Evolutionary conservation across 92 coral and sea anemone species (phyloP).

Genomic region (Porites rus): DNA sequence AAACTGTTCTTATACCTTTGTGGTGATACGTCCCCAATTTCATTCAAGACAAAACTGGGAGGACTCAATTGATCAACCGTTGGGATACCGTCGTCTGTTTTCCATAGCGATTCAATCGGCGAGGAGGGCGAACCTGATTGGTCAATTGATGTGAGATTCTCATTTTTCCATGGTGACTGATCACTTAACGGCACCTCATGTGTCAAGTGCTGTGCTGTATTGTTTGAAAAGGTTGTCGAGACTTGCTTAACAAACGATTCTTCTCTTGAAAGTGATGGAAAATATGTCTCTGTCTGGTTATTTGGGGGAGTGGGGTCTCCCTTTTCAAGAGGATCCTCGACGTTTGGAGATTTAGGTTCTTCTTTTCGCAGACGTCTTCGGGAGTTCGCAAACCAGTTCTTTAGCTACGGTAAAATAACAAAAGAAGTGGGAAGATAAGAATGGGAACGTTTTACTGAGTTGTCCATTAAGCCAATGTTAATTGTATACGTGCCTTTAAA

Average conservation of each 20-base stretch:
- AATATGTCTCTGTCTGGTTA: not conserved
- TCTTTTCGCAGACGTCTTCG: conserved; percentile 42
- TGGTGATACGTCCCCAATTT: not conserved
- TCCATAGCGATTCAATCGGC: not conserved
- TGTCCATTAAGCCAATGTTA: too few relatives aligned
- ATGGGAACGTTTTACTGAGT: too few relatives aligned
- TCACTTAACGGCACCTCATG: not conserved
- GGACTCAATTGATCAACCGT: not conserved
- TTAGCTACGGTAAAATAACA: not conserved
- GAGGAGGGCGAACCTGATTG: not conserved
- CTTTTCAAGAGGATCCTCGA: not conserved
- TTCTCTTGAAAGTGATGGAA: not conserved
- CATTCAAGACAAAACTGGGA: not conserved
- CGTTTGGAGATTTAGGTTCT: not conserved
- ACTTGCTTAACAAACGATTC: not conserved
- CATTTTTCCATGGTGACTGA: not conserved
- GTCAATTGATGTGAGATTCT: not conserved
- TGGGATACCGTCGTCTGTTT: not conserved
- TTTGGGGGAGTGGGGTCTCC: not conserved
- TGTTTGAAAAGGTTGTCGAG: not conserved
- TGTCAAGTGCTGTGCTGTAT: not conserved
- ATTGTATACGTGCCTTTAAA: too few relatives aligned
- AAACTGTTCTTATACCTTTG: not conserved
- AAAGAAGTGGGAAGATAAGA: not conserved
- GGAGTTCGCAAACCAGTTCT: conserved; percentile 40